Conservation (phyloP, 2,113 vertebrate species). For the Cepphus grylle region DNA sequence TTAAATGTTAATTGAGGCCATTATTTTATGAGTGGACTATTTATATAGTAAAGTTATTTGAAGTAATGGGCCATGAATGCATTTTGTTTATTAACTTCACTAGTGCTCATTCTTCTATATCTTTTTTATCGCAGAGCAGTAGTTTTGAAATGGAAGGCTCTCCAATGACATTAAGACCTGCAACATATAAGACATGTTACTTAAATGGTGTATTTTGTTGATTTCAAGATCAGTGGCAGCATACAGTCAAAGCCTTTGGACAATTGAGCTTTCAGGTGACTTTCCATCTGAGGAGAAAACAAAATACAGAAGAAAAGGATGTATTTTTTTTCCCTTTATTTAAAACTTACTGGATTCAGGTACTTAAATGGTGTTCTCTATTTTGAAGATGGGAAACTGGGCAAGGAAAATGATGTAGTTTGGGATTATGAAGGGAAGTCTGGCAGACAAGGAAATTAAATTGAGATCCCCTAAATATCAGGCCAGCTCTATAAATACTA, state of each 20-base stretch:
- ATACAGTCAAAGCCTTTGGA: not conserved
- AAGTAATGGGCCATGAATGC: slow-evolving; percentile 55
- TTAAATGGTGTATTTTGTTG: not conserved
- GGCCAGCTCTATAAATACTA: not conserved
- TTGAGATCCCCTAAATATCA: slow-evolving; percentile 24
- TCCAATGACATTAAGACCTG: not conserved
- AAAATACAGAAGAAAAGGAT: not conserved
- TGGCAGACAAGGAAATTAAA: slow-evolving; percentile 44
- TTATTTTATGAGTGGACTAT: slow-evolving; percentile 53
- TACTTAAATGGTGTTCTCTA: not conserved
- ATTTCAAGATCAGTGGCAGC: not conserved
- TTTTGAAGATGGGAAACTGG: not conserved
- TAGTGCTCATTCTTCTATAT: slow-evolving; percentile 26
- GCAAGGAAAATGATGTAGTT: not conserved
- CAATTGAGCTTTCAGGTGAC: not conserved
- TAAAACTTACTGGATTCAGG: not conserved
- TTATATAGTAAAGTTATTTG: slow-evolving; percentile 61
- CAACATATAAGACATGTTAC: not conserved
- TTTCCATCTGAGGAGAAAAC: not conserved
- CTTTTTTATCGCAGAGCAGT: not conserved
- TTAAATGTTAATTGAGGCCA: slow-evolving; percentile 57
- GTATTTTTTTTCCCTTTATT: not conserved
- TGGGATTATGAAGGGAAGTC: slow-evolving; percentile 13
- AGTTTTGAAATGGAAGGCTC: not conserved
- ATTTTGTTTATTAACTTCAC: slow-evolving; percentile 62